A percentile compares a stretch with the other conserved stretches of the same genome.
Conservation (phyloP, 2,797 vertebrate species). For the Rachycentron canadum region DNA sequence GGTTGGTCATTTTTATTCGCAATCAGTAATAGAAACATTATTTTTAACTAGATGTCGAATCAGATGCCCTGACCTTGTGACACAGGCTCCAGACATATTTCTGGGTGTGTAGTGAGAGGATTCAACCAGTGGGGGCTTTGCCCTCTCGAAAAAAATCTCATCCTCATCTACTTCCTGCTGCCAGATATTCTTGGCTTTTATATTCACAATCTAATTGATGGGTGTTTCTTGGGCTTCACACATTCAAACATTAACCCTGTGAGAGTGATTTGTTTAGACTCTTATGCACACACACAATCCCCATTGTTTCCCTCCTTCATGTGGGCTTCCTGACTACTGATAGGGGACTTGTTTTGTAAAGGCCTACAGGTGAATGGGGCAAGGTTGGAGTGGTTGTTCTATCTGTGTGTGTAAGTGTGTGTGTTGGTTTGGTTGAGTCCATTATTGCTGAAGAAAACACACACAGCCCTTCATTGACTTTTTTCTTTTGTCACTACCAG, state of each 20-base stretch:
- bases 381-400: background rate
- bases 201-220: slow-evolving; percentile 24
- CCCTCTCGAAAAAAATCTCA: slow-evolving; percentile 28
- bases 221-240: slow-evolving; percentile 14
- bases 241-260: slow-evolving; percentile 29
- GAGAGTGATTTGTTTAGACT: slow-evolving; percentile 24
- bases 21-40: background rate
- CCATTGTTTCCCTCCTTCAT: slow-evolving; percentile 35
- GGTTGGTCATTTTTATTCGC: background rate
- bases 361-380: slow-evolving; percentile 18
- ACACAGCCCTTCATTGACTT: slow-evolving; percentile 19
- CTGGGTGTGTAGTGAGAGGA: background rate
- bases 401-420: background rate
- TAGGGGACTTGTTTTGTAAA: slow-evolving; percentile 7
- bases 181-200: slow-evolving; percentile 42
- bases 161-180: slow-evolving; percentile 27
- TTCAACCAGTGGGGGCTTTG: slow-evolving; percentile 5
- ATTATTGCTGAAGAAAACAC: slow-evolving; percentile 46
- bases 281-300: slow-evolving; percentile 14
- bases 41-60: background rate
- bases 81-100: background rate
- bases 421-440: slow-evolving; percentile 16
- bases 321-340: slow-evolving; percentile 22
- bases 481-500: slow-evolving; percentile 4
- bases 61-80: background rate